phyloP scores from a whole-genome alignment of 2,888 invertebrate genomes.

The Cancer borealis region DNA sequence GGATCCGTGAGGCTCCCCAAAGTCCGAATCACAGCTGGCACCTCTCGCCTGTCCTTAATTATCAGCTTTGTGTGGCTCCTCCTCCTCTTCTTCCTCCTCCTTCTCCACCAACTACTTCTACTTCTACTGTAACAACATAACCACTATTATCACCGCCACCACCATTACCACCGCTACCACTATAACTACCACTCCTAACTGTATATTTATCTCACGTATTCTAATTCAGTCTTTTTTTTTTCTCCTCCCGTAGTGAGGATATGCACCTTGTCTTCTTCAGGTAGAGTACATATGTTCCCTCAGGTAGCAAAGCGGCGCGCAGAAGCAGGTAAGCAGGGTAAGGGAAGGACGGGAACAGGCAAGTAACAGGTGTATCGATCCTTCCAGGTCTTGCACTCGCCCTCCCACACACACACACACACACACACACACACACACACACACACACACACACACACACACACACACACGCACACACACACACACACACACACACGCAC shows the following conservation, averaged over 20 bases:
- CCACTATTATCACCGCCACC: neutral
- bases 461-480: too few species aligned
- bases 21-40: too few species aligned
- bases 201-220: neutral
- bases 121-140: neutral
- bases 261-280: too few species aligned
- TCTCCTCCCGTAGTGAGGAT: too few species aligned
- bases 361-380: conserved; percentile 22
- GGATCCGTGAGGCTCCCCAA: too few species aligned
- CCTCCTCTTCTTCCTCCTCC: neutral
- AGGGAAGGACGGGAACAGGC: neutral
- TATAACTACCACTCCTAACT: neutral
- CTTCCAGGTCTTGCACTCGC: neutral
- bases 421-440: neutral
- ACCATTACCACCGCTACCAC: neutral
- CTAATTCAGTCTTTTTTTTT: too few species aligned
- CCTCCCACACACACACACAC: too few species aligned
- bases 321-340: neutral
- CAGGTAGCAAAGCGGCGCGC: neutral
- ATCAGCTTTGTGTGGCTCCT: too few species aligned
- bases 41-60: too few species aligned
- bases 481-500: neutral
- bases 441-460: neutral
- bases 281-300: neutral
- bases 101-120: neutral